A percentile compares a stretch with the other conserved stretches of the same genome.
Evolutionary conservation across 2,113 vertebrate species (phyloP).

Genomic region (Sinocyclocheilus anophthalmus): DNA sequence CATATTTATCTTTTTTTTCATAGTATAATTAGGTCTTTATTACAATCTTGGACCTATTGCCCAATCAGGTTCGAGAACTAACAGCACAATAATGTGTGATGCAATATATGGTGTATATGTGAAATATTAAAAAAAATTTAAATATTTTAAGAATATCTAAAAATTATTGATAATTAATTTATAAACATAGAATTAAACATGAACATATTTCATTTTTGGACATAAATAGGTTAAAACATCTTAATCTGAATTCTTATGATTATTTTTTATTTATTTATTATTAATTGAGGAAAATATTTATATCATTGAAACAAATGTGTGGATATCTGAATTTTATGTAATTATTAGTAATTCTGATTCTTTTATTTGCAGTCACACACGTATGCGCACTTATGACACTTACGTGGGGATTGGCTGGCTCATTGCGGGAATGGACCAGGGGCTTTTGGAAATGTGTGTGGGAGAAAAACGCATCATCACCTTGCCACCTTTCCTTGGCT

Average conservation of each 20-base stretch:
- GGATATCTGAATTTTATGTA: not conserved
- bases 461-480: conserved; percentile 93
- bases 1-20: not conserved
- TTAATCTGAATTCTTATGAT: not conserved
- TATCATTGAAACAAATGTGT: not conserved
- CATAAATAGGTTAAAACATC: not conserved
- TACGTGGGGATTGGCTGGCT: conserved; percentile 98
- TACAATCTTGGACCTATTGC: not conserved
- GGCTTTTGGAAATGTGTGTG: conserved; percentile 95
- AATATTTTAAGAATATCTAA: not conserved
- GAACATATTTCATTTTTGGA: not conserved
- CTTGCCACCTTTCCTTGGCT: conserved; percentile 91
- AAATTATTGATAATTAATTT: not conserved
- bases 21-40: not conserved
- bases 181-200: not conserved
- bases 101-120: not conserved
- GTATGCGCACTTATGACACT: conserved; percentile 93
- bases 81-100: too few species aligned
- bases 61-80: not conserved
- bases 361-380: conserved; percentile 83
- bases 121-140: not conserved
- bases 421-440: conserved; percentile 96
- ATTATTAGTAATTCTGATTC: not conserved
- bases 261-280: not conserved
- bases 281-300: not conserved